phyloP scores from a whole-genome alignment of 1,140 invertebrate genomes.

The Calosoma granatense region DNA sequence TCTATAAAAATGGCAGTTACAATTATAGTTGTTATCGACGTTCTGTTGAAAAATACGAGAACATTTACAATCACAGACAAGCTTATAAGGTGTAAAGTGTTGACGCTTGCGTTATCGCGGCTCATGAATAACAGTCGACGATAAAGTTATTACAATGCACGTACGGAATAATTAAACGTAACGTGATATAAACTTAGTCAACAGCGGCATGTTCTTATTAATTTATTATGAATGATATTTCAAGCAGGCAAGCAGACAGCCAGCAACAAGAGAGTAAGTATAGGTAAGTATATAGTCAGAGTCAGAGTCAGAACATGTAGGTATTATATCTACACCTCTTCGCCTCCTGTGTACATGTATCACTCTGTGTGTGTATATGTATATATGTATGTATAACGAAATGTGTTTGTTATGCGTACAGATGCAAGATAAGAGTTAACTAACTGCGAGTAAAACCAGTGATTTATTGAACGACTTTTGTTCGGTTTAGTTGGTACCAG shows the following conservation, averaged over 20 bases:
- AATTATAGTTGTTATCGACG: too few relatives aligned
- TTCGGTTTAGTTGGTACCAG: not conserved
- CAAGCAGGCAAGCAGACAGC: not conserved
- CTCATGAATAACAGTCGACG: not conserved
- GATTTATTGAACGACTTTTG: constrained; percentile 1
- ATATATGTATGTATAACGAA: not conserved
- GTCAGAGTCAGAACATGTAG: too few relatives aligned
- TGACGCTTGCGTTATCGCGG: not conserved
- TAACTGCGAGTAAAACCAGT: not conserved
- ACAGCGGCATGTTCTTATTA: not conserved
- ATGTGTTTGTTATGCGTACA: not conserved
- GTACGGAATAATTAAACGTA: constrained; percentile 3
- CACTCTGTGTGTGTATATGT: not conserved
- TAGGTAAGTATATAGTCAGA: not conserved
- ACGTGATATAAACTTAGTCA: constrained; percentile 1
- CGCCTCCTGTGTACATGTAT: not conserved
- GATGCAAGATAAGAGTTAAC: not conserved
- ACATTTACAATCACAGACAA: too few relatives aligned
- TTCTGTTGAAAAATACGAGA: too few relatives aligned
- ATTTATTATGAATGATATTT: constrained; percentile 6
- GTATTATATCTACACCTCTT: too few relatives aligned
- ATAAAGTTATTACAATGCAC: constrained; percentile 1
- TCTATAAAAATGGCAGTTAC: too few relatives aligned
- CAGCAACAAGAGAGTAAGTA: too few relatives aligned
- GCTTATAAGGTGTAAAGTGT: too few relatives aligned